Conservation (phyloP, 2,888 invertebrate species). For the Tetramorium bicarinatum region DNA sequence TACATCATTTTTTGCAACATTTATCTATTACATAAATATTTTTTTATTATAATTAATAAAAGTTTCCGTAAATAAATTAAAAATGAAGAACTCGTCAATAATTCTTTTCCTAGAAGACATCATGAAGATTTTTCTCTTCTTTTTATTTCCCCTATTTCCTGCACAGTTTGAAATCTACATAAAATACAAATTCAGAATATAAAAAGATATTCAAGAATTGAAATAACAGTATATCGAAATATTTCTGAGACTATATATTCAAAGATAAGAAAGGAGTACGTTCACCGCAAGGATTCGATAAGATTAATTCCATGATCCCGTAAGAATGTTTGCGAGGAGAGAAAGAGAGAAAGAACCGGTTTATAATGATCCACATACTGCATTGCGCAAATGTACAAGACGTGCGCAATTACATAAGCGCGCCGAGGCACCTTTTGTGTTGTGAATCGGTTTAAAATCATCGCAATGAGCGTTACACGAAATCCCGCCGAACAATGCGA, state of each 20-base stretch:
- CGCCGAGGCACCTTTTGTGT: constrained; percentile 30
- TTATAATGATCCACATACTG: constrained; percentile 26
- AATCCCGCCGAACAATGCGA: constrained; percentile 25
- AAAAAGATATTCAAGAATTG: neutral
- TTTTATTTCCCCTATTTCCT: neutral
- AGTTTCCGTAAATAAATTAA: neutral
- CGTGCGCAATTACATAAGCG: constrained; percentile 37
- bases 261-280: neutral
- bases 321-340: neutral
- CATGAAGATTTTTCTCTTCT: neutral
- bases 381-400: constrained; percentile 39
- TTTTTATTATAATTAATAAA: neutral
- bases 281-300: neutral
- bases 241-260: neutral
- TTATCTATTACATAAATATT: neutral
- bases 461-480: constrained; percentile 17
- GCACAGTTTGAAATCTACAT: neutral
- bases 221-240: neutral
- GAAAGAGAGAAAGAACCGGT: constrained; percentile 9
- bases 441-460: constrained; percentile 15
- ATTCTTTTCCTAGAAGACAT: neutral
- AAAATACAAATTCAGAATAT: neutral
- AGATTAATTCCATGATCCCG: neutral
- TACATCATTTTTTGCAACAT: neutral
- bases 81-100: neutral